Evolutionary conservation across 2,888 invertebrate species (phyloP), one percentile per base, ranked within the genome.

Genomic region (Onchidella celtica): DNA sequence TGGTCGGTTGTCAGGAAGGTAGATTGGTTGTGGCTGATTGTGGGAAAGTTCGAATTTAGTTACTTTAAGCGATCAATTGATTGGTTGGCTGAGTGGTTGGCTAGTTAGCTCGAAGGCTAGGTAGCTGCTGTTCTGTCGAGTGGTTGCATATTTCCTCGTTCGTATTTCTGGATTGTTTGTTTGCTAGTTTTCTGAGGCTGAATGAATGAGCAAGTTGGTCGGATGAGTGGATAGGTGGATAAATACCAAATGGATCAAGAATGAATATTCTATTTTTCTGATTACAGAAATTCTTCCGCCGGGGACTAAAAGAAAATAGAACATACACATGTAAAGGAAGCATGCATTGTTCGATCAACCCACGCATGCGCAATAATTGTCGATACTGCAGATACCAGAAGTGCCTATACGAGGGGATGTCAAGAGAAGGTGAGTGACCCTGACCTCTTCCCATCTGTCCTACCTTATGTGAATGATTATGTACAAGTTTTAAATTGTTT

Each of bases 391-490:
- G 92, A 4, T 92, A 92, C 85, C 88, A 90, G 87, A 91, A 90
- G 84, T 92, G 92, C 83, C 84, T 92, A 24, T 73, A 70, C 6
- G 89, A 90, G n/a, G 92, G 92, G 59, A 92, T 92, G 92, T 92
- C 92, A 9, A 83, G 89, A 85, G 88, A 89, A 86, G 89, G 89
- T 90, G 81, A 70, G 70, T n/a, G n/a, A n/a, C n/a, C n/a, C n/a
- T n/a, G n/a, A n/a, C n/a, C n/a, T n/a, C n/a, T n/a, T n/a, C n/a
- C n/a, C n/a, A n/a, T n/a, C n/a, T n/a, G n/a, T n/a, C n/a, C n/a
- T n/a, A n/a, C n/a, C n/a, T n/a, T n/a, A n/a, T n/a, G n/a, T n/a
- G n/a, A n/a, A n/a, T n/a, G n/a, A n/a, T n/a, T n/a, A n/a, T n/a
- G n/a, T n/a, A n/a, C n/a, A n/a, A n/a, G n/a, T n/a, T n/a, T n/a